A percentile compares a stretch with the other conserved stretches of the same genome.
Evolutionary conservation across 2,797 vertebrate genomes (phyloP).

Genomic region (Semaprochilodus insignis): DNA sequence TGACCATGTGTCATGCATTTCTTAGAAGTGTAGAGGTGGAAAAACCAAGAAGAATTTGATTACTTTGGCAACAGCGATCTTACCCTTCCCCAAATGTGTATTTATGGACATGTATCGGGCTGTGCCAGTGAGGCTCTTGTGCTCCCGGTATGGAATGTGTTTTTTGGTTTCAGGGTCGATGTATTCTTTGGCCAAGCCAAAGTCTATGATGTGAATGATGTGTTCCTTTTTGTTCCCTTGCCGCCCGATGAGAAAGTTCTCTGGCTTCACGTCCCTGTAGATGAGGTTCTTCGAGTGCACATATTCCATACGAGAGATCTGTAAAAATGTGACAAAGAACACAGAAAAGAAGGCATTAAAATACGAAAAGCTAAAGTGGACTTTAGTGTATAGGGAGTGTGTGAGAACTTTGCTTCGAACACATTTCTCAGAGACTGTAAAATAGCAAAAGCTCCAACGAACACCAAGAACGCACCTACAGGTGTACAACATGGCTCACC

Average conservation of each 20-base stretch:
- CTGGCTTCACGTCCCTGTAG: slow-evolving; percentile 97
- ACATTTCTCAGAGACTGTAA: background rate
- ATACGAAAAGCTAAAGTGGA: background rate
- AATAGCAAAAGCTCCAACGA: background rate
- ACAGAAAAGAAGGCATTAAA: background rate
- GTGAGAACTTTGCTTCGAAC: background rate
- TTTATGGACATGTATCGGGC: slow-evolving; percentile 99
- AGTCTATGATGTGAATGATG: slow-evolving; percentile 99
- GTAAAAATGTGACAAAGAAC: slow-evolving; percentile 39
- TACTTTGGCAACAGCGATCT: slow-evolving; percentile 37
- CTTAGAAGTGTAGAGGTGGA: background rate
- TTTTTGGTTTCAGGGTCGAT: slow-evolving; percentile 99
- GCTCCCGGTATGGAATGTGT: slow-evolving; percentile 98
- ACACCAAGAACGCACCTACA: background rate
- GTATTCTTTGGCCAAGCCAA: slow-evolving; percentile 98
- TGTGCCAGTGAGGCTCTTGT: slow-evolving; percentile 98
- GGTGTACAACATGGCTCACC: background rate
- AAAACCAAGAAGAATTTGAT: background rate
- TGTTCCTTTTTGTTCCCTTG: slow-evolving; percentile 98
- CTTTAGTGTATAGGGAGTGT: background rate
- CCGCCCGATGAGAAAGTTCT: slow-evolving; percentile 97
- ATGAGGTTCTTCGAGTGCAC: slow-evolving; percentile 99
- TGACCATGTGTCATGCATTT: background rate
- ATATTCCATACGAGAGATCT: slow-evolving; percentile 98
- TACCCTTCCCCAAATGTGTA: slow-evolving; percentile 98